Evolutionary conservation across 2,113 vertebrate genomes (phyloP).

Genomic region (Melierax canorus): DNA sequence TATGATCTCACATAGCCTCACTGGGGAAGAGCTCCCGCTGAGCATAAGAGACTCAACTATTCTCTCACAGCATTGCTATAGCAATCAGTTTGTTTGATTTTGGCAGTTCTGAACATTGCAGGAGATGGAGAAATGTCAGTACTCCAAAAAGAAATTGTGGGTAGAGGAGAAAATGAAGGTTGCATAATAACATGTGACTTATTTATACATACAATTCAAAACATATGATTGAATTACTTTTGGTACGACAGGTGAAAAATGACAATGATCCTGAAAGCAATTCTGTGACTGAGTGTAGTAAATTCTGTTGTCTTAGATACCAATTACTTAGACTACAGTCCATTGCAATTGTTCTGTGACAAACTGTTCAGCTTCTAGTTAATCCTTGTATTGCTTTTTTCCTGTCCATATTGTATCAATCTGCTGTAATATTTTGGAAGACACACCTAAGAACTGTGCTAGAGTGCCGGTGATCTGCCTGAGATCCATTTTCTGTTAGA

Average conservation of each 20-base stretch:
- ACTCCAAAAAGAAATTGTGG: neutral
- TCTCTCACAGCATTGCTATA: neutral
- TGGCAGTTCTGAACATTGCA: neutral
- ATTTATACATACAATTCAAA: neutral
- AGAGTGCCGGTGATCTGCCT: neutral
- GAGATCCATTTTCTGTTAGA: neutral
- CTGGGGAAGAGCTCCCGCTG: neutral
- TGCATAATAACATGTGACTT: neutral
- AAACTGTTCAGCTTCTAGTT: neutral
- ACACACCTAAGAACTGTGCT: neutral
- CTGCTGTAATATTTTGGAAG: neutral
- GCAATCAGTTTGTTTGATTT: constrained; percentile 6
- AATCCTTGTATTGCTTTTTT: neutral
- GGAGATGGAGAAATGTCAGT: neutral
- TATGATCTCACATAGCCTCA: neutral
- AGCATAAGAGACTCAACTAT: neutral
- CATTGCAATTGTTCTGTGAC: neutral
- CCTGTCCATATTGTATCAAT: no score
- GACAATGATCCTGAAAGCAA: neutral
- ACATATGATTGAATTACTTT: neutral
- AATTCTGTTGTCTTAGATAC: neutral
- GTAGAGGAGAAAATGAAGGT: neutral
- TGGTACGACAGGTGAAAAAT: neutral
- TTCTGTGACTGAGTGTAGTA: neutral
- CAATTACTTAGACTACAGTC: neutral